Evolutionary conservation across 1,140 invertebrate species (phyloP).

Genomic region (Cotesia vestalis): DNA sequence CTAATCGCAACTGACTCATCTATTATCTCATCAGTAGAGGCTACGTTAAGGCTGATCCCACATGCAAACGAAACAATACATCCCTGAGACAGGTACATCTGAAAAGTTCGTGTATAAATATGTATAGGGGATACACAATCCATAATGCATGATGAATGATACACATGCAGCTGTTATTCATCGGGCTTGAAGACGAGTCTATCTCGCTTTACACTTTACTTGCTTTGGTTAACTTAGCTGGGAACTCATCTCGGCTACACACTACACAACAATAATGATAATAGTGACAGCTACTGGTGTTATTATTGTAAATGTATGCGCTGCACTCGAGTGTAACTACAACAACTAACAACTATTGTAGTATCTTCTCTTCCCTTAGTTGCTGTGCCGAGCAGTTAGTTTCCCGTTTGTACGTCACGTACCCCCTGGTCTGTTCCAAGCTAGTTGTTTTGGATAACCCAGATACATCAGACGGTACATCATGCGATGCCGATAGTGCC

Average conservation of each 20-base stretch:
- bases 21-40: constrained; percentile 50
- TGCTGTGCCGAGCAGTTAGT: constrained; percentile 9
- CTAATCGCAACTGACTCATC: constrained; percentile 59
- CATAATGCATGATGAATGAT: too few relatives aligned
- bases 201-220: too few relatives aligned
- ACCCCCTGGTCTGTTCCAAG: constrained; percentile 24
- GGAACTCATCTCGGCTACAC: too few relatives aligned
- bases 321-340: neutral
- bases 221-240: too few relatives aligned
- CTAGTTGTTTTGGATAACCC: constrained; percentile 33
- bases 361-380: constrained; percentile 2
- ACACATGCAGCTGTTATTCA: too few relatives aligned
- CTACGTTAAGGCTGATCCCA: neutral
- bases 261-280: too few relatives aligned
- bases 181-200: too few relatives aligned
- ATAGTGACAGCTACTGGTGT: too few relatives aligned
- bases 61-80: neutral
- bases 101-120: too few relatives aligned
- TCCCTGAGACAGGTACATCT: neutral
- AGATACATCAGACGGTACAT: constrained; percentile 32
- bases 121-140: too few relatives aligned
- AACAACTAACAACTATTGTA: neutral
- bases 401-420: constrained; percentile 34
- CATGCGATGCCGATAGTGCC: constrained; percentile 25
- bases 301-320: neutral